Conservation (phyloP, 2,113 vertebrate species). For the Strix uralensis region DNA sequence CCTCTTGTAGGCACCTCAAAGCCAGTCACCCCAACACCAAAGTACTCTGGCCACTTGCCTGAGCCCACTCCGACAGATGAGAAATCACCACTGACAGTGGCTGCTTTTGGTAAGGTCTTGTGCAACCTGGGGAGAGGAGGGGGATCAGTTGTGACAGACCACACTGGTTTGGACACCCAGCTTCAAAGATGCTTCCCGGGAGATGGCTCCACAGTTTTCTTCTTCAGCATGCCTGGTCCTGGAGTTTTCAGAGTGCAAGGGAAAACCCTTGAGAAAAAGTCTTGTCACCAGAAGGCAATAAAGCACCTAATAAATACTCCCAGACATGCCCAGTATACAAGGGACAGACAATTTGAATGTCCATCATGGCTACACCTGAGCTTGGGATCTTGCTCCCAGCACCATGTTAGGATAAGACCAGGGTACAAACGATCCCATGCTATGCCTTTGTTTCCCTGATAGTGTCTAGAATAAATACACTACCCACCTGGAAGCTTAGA, state of each 20-base stretch:
- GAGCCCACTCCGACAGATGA: not conserved
- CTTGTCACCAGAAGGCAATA: not conserved
- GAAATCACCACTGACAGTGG: constrained; percentile 28
- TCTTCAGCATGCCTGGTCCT: not conserved
- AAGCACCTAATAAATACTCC: not conserved
- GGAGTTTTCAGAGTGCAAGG: not conserved
- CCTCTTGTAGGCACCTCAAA: not conserved
- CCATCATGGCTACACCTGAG: not conserved
- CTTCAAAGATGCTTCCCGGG: not conserved
- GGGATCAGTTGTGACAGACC: not conserved
- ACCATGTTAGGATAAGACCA: not conserved
- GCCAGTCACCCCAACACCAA: not conserved
- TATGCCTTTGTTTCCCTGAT: not conserved
- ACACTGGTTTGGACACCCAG: not conserved
- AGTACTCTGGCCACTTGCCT: not conserved
- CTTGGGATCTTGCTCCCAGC: not conserved
- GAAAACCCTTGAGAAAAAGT: not conserved
- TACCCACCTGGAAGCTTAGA: not conserved
- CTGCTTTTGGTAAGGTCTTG: constrained; percentile 53
- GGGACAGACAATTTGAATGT: not conserved
- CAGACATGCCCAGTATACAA: not conserved
- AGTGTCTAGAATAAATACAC: not conserved
- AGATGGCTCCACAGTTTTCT: not conserved
- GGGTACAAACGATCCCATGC: not conserved
- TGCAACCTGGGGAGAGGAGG: not conserved